Conservation (phyloP, 2,797 vertebrate species). For the Neoniphon sammara region DNA sequence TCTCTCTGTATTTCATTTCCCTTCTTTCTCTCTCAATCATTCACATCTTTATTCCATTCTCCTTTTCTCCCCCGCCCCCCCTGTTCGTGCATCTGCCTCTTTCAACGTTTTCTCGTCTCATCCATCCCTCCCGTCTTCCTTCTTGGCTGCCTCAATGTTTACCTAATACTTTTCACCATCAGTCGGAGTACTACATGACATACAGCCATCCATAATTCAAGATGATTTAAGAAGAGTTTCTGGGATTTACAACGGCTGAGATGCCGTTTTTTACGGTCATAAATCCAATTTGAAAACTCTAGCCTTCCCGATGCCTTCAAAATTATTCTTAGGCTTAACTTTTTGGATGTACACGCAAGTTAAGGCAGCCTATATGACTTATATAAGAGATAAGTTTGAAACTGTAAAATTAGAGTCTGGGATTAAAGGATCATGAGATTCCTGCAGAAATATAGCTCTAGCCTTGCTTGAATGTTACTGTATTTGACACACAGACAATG, state of each 20-base stretch:
- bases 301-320: slow-evolving; percentile 34
- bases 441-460: neutral
- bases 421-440: neutral
- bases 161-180: slow-evolving; percentile 10
- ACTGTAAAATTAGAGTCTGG: neutral
- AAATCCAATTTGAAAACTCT: slow-evolving; percentile 63
- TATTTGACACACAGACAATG: neutral
- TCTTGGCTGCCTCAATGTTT: slow-evolving; percentile 18
- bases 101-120: neutral
- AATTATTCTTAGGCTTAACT: slow-evolving; percentile 36
- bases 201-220: slow-evolving; percentile 56
- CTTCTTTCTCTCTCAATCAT: neutral
- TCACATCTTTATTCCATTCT: neutral
- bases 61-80: neutral
- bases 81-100: neutral
- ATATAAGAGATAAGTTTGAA: neutral
- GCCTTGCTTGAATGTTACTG: neutral
- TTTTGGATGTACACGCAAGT: slow-evolving; percentile 16
- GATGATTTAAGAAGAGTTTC: slow-evolving; percentile 55
- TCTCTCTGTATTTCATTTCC: neutral
- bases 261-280: slow-evolving; percentile 50
- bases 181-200: slow-evolving; percentile 35
- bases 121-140: neutral
- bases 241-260: slow-evolving; percentile 50
- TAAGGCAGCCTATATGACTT: slow-evolving; percentile 3